Conservation (phyloP, 2,797 vertebrate species). For the Enteromius mattozi region DNA sequence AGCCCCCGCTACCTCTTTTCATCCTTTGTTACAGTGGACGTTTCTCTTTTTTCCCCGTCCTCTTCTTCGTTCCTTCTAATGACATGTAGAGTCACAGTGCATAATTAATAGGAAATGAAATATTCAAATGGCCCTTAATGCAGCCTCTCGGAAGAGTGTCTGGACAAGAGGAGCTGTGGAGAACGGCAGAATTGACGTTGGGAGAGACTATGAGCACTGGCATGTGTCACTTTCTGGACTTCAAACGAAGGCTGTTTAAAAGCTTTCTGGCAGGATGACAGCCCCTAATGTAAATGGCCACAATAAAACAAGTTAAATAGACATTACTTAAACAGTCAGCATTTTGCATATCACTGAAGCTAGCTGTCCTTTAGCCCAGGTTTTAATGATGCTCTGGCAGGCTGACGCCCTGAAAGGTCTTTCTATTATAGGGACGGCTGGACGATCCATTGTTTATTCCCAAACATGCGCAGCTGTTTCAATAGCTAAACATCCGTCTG, state of each 20-base stretch:
- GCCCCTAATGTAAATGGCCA: slow-evolving; percentile 80
- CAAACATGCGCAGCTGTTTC: slow-evolving; percentile 21
- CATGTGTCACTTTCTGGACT: slow-evolving; percentile 95
- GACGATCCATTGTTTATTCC: slow-evolving; percentile 59
- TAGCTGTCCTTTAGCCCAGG: slow-evolving; percentile 45
- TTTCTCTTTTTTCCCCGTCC: slow-evolving; percentile 79
- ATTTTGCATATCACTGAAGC: slow-evolving; percentile 73
- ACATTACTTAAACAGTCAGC: slow-evolving; percentile 71
- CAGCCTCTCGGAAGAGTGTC: slow-evolving; percentile 92
- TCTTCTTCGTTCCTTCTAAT: slow-evolving; percentile 82
- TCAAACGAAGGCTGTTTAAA: slow-evolving; percentile 88
- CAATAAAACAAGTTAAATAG: slow-evolving; percentile 82
- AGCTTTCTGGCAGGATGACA: slow-evolving; percentile 85
- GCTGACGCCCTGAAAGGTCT: slow-evolving; percentile 12
- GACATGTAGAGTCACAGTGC: slow-evolving; percentile 99
- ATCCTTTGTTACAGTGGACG: slow-evolving; percentile 99
- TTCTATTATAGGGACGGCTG: slow-evolving; percentile 39
- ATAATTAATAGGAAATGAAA: slow-evolving; percentile 99
- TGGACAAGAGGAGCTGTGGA: slow-evolving; percentile 89
- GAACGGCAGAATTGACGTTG: slow-evolving; percentile 86
- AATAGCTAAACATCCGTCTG: slow-evolving; percentile 17
- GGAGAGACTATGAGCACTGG: slow-evolving; percentile 87
- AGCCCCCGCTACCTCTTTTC: slow-evolving; percentile 93
- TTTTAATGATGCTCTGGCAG: slow-evolving; percentile 66
- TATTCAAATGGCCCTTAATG: slow-evolving; percentile 99